Base-by-base conservation (phyloP, 2,113 vertebrate species). In the Probosciger aterrimus region DNA sequence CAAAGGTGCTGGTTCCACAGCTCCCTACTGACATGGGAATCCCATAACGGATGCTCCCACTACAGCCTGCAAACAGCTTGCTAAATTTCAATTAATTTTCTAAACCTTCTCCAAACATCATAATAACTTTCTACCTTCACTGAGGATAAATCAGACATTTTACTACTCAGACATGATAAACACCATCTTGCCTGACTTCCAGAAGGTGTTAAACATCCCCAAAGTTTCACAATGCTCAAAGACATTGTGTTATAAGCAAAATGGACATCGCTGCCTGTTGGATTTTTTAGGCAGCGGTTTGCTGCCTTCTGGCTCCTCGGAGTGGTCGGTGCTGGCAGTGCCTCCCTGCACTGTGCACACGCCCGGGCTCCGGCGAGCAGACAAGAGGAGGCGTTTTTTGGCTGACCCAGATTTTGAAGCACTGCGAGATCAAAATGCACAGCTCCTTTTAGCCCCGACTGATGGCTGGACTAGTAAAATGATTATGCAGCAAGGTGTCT, bases 311-410 rank as follows among this genome's bases (percentile, higher is more conserved):
- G 87, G 83, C 91, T 92, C 92, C 90, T 90, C 79, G 4, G 88
- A 86, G 84, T 37, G 90, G 79, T 88, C 41, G 87, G 31, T 4
- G 15, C 71, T 47, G 98, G 93, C 96, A 97, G 94, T 93, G 97
- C 88, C 57, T 95, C 96, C 97, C 97, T 96, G 97, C 96, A 52
- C 92, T 8, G 93, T 87, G 69, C 20, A 93, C 74, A 70, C 2
- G 24, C 18, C 20, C 20, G 64, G 50, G 55, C 37, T 90, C 63
- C 11, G 10, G 5, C 37, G 11, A 63, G 31, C 47, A 47, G 76
- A 46, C 8, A 2, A 2, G 55, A 52, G 6, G 19, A 4, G 20
- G 10, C 35, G 12, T 15, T 75, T 68, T 60, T 78, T 70, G 15
- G 30, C 83, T 76, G 82, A 92, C 53, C 75, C 71, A 63, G 78